phyloP scores from a whole-genome alignment of 2,888 invertebrate species.

The Subacronicta megacephala region DNA sequence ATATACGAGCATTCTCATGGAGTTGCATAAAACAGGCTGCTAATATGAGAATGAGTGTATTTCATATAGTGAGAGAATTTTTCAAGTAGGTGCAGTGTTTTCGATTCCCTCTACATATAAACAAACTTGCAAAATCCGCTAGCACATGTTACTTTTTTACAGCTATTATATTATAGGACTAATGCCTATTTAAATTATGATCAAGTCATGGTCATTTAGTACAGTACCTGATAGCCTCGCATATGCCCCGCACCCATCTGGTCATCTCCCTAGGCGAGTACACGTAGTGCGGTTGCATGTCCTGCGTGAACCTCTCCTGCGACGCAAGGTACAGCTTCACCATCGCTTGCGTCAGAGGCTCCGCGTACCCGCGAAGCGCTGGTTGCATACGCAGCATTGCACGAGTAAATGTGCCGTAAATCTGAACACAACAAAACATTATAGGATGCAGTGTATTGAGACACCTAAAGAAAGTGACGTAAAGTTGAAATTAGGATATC shows the following conservation, averaged over 20 bases:
- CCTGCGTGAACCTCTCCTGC: constrained; percentile 99
- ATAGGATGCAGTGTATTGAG: background rate
- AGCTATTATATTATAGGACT: no score
- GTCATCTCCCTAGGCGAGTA: constrained; percentile 99
- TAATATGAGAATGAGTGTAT: no score
- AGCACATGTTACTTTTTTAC: no score
- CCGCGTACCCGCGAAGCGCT: constrained; percentile 97
- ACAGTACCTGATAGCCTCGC: constrained; percentile 96
- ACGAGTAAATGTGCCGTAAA: constrained; percentile 99
- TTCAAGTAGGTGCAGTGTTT: no score
- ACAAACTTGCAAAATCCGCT: no score
- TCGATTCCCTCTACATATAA: no score
- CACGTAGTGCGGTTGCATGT: constrained; percentile 99
- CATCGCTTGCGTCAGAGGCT: constrained; percentile 99
- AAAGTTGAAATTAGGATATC: background rate
- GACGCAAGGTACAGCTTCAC: constrained; percentile 99
- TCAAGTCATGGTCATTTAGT: no score
- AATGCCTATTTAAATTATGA: no score
- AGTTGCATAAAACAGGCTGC: no score
- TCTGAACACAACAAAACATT: constrained; percentile 85
- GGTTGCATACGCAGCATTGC: constrained; percentile 99
- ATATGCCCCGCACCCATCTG: constrained; percentile 99
- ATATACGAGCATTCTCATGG: no score
- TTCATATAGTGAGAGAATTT: no score
- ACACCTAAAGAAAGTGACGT: no score